Evolutionary conservation across 1,140 invertebrate genomes (phyloP).

Genomic region (Sesamia nonagrioides): DNA sequence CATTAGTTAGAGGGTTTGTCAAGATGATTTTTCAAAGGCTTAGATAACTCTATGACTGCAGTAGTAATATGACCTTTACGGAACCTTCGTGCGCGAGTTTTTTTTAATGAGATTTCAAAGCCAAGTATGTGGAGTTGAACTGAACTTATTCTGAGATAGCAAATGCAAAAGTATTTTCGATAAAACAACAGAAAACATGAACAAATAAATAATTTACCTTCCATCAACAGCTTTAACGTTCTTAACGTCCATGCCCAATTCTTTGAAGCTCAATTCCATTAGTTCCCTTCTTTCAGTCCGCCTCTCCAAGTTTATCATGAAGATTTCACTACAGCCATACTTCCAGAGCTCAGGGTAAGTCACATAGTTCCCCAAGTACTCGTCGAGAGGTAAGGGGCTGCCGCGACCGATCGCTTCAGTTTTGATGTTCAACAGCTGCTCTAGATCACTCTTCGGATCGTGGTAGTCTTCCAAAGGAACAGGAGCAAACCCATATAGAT

Average conservation of each 20-base stretch:
- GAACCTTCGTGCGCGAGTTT: too few relatives aligned
- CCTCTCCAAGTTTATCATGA: conserved; percentile 96
- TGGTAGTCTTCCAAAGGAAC: conserved; percentile 93
- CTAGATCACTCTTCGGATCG: conserved; percentile 89
- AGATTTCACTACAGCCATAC: conserved; percentile 93
- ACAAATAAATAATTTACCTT: conserved; percentile 86
- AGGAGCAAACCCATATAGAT: conserved; percentile 94
- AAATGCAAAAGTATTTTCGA: neutral
- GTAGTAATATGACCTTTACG: too few relatives aligned
- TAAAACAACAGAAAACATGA: neutral
- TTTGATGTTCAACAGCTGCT: conserved; percentile 93
- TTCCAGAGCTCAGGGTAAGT: conserved; percentile 87
- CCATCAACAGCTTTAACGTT: conserved; percentile 96
- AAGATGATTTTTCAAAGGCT: too few relatives aligned
- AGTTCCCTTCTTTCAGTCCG: conserved; percentile 92
- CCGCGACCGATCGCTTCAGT: conserved; percentile 82
- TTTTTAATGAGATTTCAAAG: too few relatives aligned
- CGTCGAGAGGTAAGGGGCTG: conserved; percentile 73
- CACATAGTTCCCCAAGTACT: conserved; percentile 84
- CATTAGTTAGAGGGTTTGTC: too few relatives aligned
- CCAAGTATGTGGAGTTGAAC: too few relatives aligned
- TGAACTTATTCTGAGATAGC: too few relatives aligned
- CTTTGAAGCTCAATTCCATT: conserved; percentile 93
- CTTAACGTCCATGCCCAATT: conserved; percentile 93
- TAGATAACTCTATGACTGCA: too few relatives aligned